A percentile compares a stretch with the other conserved stretches of the same genome.
Evolutionary conservation across 2,888 invertebrate species (phyloP).

Genomic region (Penaeus monodon): DNA sequence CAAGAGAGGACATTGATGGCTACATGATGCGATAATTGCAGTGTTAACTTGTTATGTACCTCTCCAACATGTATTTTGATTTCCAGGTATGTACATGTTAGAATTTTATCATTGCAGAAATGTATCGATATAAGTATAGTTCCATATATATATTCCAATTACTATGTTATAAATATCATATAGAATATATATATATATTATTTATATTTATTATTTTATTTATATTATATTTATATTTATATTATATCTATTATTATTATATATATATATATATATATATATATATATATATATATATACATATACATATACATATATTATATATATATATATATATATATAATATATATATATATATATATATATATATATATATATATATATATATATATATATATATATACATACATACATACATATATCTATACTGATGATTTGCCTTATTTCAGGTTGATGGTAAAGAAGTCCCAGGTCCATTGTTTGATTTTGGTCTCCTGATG

Average conservation of each 20-base stretch:
- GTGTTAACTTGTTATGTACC: no score
- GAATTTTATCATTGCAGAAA: no score
- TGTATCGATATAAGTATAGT: no score
- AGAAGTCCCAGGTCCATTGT: conserved; percentile 77
- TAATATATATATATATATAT: neutral
- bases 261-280: neutral
- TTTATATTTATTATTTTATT: neutral
- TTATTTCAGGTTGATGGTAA: conserved; percentile 74
- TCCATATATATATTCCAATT: no score
- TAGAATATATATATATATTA: neutral
- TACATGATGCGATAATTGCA: no score
- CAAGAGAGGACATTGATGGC: no score
- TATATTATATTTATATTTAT: neutral
- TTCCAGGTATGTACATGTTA: no score
- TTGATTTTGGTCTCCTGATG: conserved; percentile 79
- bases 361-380: conserved; percentile 7
- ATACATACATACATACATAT: neutral
- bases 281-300: neutral
- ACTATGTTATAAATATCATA: no score
- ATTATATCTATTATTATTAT: neutral
- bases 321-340: neutral
- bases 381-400: neutral
- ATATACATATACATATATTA: neutral
- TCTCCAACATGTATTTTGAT: no score
- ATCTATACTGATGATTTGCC: neutral